Base-by-base conservation (phyloP, 2,888 invertebrate genomes). In the Zaprionus obscuricornis region DNA sequence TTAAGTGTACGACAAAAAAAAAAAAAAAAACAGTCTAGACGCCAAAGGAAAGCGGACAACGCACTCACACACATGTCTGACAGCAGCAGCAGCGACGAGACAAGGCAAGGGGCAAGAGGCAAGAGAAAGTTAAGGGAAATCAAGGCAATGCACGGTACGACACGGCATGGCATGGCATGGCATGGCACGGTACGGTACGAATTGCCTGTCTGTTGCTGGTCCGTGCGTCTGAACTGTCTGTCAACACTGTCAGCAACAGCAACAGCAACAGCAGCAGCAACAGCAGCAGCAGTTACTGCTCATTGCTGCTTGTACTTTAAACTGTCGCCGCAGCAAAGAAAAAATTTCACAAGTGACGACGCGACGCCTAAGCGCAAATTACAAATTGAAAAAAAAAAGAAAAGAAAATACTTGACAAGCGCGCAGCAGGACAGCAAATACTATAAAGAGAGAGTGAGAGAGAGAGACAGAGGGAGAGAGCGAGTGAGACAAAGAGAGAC, bases 371-470 rank as follows among this genome's bases (percentile, higher is more conserved):
- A 64, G 57, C 66, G 55, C 39, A 58, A 71, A 74, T 74, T 69
- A 63, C 52, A 76, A 73, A 74, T 75, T 64, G 62, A 66, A 72
- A 69, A 78, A 36, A n/a, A n/a, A 29, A 29, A 4, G n/a, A 3
- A 29, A 3, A 29, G 6, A 3, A 8, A n/a, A 4, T 8, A 8
- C 3, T 3, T 3, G 29, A 8, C 4, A 34, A 2, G 2, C 2
- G 16, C 14, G 34, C 16, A 16, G 46, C 50, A 17, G 22, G 13
- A 33, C 18, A 16, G 31, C 13, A 24, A 3, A 31, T 31, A 31
- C 6, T 13, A 43, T 29, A 26, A 26, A 36, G 37, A 45, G 52
- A 45, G 39, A 31, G 26, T 18, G 46, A 33, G 13, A 37, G 13
- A 14, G 14, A 16, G 34, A 8, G 34, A 64, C 17, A 18, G 17